phyloP scores from a whole-genome alignment of 2,888 invertebrate genomes.

The Latrodectus hesperus region DNA sequence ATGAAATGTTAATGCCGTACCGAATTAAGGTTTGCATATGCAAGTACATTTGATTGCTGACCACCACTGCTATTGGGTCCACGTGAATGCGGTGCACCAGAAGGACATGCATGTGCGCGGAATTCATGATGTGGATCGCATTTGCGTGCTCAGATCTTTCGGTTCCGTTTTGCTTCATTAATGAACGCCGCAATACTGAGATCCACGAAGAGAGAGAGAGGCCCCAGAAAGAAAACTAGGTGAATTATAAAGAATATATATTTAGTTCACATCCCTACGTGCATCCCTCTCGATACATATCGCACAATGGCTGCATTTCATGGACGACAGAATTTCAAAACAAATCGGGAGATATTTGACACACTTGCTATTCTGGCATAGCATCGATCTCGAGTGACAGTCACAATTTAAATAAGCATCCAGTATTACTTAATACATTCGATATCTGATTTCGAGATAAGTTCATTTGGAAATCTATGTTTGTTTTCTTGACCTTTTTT shows the following conservation, averaged over 20 bases:
- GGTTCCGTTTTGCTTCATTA: constrained; percentile 5
- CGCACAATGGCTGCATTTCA: background rate
- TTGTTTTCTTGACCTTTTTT: too few species aligned
- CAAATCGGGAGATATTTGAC: constrained; percentile 2
- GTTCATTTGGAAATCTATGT: too few species aligned
- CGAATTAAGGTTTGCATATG: too few species aligned
- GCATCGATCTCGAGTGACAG: too few species aligned
- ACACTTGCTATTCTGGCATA: background rate
- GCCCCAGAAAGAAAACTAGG: constrained; percentile 9
- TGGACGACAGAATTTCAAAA: constrained; percentile 15
- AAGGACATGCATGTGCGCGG: background rate
- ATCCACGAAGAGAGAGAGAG: background rate
- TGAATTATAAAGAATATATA: constrained; percentile 23
- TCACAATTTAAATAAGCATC: too few species aligned
- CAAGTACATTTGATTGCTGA: too few species aligned
- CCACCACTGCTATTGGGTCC: too few species aligned
- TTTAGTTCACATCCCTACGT: constrained; percentile 13
- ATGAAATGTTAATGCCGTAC: too few species aligned
- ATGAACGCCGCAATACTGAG: background rate
- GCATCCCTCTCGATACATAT: constrained; percentile 13
- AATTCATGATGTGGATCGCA: background rate
- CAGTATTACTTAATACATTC: too few species aligned
- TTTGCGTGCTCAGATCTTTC: background rate
- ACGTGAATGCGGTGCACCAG: too few species aligned
- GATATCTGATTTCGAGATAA: too few species aligned